Evolutionary conservation across 2,113 vertebrate genomes (phyloP).

Genomic region (Ameiurus melas): DNA sequence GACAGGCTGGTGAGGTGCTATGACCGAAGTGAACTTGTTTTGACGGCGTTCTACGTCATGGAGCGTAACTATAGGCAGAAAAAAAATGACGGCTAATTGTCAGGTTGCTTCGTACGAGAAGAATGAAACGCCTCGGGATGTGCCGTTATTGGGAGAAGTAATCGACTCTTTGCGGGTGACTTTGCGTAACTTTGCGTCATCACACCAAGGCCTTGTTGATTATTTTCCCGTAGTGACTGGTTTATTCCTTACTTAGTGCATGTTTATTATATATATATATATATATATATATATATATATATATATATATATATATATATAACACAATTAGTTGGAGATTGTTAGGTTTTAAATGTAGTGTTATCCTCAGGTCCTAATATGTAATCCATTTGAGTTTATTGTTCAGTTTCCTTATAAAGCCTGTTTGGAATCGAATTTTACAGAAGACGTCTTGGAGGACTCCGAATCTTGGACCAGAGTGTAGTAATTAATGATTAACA

Average conservation of each 20-base stretch:
- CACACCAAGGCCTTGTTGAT: background rate
- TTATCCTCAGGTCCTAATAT: background rate
- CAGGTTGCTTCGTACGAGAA: background rate
- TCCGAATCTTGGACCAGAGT: background rate
- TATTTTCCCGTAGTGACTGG: background rate
- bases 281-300: too few relatives aligned
- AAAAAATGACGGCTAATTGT: too few relatives aligned
- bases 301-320: too few relatives aligned
- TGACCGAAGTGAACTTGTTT: too few relatives aligned
- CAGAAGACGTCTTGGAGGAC: background rate
- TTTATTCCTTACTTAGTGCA: background rate
- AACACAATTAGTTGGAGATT: background rate
- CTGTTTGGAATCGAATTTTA: background rate
- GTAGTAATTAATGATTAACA: slow-evolving; percentile 44
- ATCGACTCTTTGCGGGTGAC: background rate
- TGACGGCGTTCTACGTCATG: too few relatives aligned
- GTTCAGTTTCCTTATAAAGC: background rate
- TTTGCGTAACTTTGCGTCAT: background rate
- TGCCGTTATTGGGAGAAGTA: background rate
- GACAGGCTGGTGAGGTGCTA: too few relatives aligned
- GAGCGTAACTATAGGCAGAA: too few relatives aligned
- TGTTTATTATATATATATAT: background rate
- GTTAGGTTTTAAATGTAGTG: background rate
- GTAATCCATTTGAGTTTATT: background rate
- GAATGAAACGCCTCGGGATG: background rate